These are phyloP conservation scores for Papilio machaon DNA, from an alignment of 1,140 invertebrate species.

Conservation along the genomic window DNA sequence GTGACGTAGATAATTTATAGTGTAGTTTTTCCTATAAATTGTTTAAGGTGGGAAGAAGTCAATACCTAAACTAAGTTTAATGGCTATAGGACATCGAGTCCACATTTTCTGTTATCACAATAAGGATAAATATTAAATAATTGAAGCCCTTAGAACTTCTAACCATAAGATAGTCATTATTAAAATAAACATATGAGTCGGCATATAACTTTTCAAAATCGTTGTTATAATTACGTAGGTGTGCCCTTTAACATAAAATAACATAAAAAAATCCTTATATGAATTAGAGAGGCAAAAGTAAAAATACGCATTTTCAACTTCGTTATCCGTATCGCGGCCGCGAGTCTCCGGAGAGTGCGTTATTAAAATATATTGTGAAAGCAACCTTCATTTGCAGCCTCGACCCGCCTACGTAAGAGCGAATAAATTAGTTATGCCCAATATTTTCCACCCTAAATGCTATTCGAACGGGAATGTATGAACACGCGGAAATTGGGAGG, in stretches of 20 bases:
- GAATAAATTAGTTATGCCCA: slow-evolving; percentile 80
- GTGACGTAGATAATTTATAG: not conserved
- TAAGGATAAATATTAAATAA: not conserved
- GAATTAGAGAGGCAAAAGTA: slow-evolving; percentile 69
- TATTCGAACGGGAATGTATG: slow-evolving; percentile 74
- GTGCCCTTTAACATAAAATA: slow-evolving; percentile 57
- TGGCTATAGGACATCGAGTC: not conserved
- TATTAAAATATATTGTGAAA: slow-evolving; percentile 81
- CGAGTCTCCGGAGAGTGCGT: slow-evolving; percentile 70
- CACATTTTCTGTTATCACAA: not conserved
- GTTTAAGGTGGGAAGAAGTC: not conserved
- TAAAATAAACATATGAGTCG: slow-evolving; percentile 16
- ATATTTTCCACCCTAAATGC: slow-evolving; percentile 80
- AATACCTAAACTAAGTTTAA: not conserved
- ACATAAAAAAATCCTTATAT: slow-evolving; percentile 54
- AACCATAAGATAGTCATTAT: not conserved
- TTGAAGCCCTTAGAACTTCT: not conserved
- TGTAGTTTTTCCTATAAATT: not conserved
- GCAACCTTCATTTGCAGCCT: slow-evolving; percentile 64
- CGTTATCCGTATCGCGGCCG: slow-evolving; percentile 68
- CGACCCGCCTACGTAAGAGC: slow-evolving; percentile 57
- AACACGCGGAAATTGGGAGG: slow-evolving; percentile 73
- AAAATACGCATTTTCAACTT: slow-evolving; percentile 73
- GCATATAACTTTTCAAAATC: slow-evolving; percentile 40
- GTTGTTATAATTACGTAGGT: slow-evolving; percentile 43